A percentile compares a stretch with the other conserved stretches of the same genome.
Evolutionary conservation across 2,113 vertebrate species (phyloP).

Genomic region (Dascyllus trimaculatus): DNA sequence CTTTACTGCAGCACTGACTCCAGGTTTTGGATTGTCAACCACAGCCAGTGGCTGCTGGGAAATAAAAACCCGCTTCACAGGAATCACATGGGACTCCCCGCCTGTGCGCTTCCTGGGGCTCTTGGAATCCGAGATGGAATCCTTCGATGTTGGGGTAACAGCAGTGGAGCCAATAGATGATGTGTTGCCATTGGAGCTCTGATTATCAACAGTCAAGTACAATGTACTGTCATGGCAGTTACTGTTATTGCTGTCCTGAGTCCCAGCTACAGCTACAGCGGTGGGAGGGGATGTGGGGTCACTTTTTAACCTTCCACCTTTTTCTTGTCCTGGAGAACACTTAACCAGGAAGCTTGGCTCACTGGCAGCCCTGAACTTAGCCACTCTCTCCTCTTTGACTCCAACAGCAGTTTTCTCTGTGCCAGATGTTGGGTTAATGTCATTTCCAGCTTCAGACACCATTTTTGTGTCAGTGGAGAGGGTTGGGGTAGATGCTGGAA

Average conservation of each 20-base stretch:
- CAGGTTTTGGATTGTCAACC: slow-evolving; percentile 84
- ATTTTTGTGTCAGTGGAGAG: slow-evolving; percentile 87
- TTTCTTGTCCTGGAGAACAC: slow-evolving; percentile 84
- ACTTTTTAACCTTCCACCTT: slow-evolving; percentile 87
- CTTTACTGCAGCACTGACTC: slow-evolving; percentile 79
- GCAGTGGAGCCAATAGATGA: slow-evolving; percentile 85
- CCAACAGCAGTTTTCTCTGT: slow-evolving; percentile 73
- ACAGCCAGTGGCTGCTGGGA: slow-evolving; percentile 85
- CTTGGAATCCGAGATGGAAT: slow-evolving; percentile 87
- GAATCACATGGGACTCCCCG: slow-evolving; percentile 91
- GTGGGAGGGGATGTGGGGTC: slow-evolving; percentile 81
- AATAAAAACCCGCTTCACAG: slow-evolving; percentile 94
- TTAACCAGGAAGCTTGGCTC: slow-evolving; percentile 88
- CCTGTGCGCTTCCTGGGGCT: slow-evolving; percentile 90
- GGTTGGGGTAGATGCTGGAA: slow-evolving; percentile 58
- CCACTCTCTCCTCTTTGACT: slow-evolving; percentile 84
- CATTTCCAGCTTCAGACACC: slow-evolving; percentile 86
- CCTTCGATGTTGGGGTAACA: slow-evolving; percentile 82
- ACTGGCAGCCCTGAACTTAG: slow-evolving; percentile 86
- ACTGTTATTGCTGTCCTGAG: slow-evolving; percentile 88
- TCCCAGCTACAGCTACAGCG: slow-evolving; percentile 83
- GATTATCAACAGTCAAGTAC: slow-evolving; percentile 89
- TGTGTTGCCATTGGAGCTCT: slow-evolving; percentile 86
- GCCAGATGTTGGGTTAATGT: slow-evolving; percentile 77
- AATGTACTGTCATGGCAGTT: slow-evolving; percentile 87